Evolutionary conservation across 1,140 invertebrate species (phyloP), one percentile per base, ranked within the genome.

Genomic region (Pogonognathellus flavescens): DNA sequence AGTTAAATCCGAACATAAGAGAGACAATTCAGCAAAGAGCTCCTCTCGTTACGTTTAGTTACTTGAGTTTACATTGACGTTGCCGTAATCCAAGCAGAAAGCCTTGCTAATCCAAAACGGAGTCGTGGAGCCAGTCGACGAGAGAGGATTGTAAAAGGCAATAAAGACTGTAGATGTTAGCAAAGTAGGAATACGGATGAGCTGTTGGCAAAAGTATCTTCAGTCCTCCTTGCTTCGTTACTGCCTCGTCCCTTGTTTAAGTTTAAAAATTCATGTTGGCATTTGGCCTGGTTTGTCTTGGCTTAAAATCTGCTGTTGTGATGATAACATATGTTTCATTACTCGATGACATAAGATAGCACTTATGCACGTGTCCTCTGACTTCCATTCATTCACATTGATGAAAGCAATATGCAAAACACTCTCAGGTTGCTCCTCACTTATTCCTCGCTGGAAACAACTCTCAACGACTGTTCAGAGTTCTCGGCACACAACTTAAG

Each of bases 311-410:
- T 18, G 22, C 7, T 66, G 25, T 50, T 41, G 25, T 76, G 31
- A 72, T 76, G 70, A 50, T 76, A 76, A 76, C 70, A 76, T 76
- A 76, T 76, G 70, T 31, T 76, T 76, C 70, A 50, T 76, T 76
- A 49, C 25, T 14, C n/a, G 10, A 14, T 76, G 70, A 76, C 49
- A 18, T 76, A 13, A 76, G 70, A 76, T 76, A 76, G 70, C 70
- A 76, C 41, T 41, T 76, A 76, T 76, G 70, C 70, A 50, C 41
- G 70, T 13, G 41, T 76, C n/a, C 53, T n/a, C 31, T 76, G 31
- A 50, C 31, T 76, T 50, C n/a, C 41, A 31, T 49, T 72, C 5
- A 22, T 16, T 41, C 11, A n/a, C 16, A 72, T n/a, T 72, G 66
- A 41, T 66, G 60, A 25, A 20, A 11, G 60, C 18, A 66, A 66